Base-by-base conservation (phyloP, 2,113 vertebrate species). In the Mustela nigripes region DNA sequence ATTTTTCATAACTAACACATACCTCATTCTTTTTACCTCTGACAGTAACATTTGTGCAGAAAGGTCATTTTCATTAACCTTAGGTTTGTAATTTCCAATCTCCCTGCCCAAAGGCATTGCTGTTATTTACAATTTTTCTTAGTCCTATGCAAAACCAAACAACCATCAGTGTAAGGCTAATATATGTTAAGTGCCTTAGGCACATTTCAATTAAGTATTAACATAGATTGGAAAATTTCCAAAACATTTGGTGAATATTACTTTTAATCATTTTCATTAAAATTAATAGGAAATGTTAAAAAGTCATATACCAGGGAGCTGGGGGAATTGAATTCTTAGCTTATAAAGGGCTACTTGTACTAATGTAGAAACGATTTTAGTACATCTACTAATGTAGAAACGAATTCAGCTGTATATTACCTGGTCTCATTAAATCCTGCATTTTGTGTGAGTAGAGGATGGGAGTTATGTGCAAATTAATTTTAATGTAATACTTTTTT, bases 191-290 rank as follows among this genome's bases (percentile, higher is more conserved):
- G 60, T 97, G 95, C 97, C 94, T 92, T 53, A 91, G 96, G 95
- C 91, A 63, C 89, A 97, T 98, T 98, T 89, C 96, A 98, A 93
- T 98, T 98, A 97, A 97, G 56, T 97, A 97, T 98, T 97, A 98
- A 97, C 63, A 87, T 89, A 98, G 94, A 95, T 85, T 98, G 97
- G 85, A 98, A 93, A 85, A 90, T 80, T 98, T 98, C 95, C 97
- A 98, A 98, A 98, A 98, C 93, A 97, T 98, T 98, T 98, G 97
- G 71, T 79, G 78, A 97, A 56, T 97, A 98, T 97, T 84, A 97
- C 91, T 97, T 98, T 98, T 90, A 97, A 95, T 98, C 91, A 96
- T 98, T 98, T 98, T 98, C 24, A 97, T 98, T 98, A 97, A 98
- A 98, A 98, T 98, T 97, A 97, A 98, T 98, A 98, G 62, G 78